Conservation (phyloP, 2,797 vertebrate genomes). For the Schizopygopsis malacanthus region DNA sequence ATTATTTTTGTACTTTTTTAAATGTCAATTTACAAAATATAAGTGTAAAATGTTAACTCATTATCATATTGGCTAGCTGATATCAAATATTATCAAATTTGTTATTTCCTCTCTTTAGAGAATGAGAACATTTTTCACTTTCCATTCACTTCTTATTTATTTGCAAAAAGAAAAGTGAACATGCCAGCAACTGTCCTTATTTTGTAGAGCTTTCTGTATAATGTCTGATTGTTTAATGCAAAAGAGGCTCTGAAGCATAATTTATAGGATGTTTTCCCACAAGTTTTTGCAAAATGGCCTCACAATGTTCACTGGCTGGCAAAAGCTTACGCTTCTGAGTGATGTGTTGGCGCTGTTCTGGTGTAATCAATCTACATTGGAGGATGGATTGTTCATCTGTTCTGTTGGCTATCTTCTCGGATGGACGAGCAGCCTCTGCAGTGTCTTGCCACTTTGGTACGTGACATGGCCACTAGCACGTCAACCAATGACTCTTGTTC, state of each 20-base stretch:
- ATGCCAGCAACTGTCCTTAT: not conserved
- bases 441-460: not conserved
- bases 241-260: not conserved
- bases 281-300: not conserved
- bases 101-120: not conserved
- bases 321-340: slow-evolving; percentile 3
- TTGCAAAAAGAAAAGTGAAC: not conserved
- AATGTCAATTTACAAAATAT: not conserved
- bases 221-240: not conserved
- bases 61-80: not conserved
- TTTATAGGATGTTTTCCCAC: not conserved
- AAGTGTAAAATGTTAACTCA: no score
- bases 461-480: not conserved
- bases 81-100: not conserved
- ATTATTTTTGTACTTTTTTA: not conserved
- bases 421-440: not conserved
- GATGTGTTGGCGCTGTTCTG: not conserved
- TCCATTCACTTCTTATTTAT: not conserved
- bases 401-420: not conserved
- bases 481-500: not conserved
- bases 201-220: not conserved
- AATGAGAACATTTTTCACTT: not conserved
- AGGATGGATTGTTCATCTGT: slow-evolving; percentile 10
- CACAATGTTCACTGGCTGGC: slow-evolving; percentile 3
- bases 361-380: not conserved